Base-by-base conservation (phyloP, 2,888 invertebrate species). In the Chrysolina haemoptera region DNA sequence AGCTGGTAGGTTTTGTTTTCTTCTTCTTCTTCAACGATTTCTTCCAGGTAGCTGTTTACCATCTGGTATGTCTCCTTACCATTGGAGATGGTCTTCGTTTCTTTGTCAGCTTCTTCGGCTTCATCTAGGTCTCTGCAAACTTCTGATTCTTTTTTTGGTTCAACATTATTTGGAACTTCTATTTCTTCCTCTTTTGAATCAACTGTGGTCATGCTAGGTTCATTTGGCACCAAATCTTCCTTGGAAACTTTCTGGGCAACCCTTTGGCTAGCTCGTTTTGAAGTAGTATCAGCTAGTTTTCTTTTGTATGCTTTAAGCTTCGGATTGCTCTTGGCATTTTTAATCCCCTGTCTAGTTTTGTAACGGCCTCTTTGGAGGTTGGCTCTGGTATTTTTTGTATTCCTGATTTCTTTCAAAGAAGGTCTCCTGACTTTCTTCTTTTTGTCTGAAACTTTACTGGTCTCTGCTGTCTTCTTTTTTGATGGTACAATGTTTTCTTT, bases 11-110 rank as follows among this genome's bases (percentile, higher is more conserved):
- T 16, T 14, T 48, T 8, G 35, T 20, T n/a, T 11, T 48, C 64
- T n/a, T 20, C 53, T 10, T 16, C 14, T 3, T 63, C 53, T 11
- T 16, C 22, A 14, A 14, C 22, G 16, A 20, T 64, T 65, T 65
- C 65, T 53, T 64, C 53, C 22, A 70, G 64, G 43, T 53, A 70
- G 16, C 22, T 48, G 18, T 70, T 53, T 0, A 70, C 70, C 27
- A 70, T 11, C 50, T 70, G 64, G 41, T 63, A 35, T 1, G 63
- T 64, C 16, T 14, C 59, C 27, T 59, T 59, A 12, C 22, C 11
- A 12, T 16, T 14, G 16, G 8, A 16, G n/a, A 50, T 16, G 3
- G 5, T 16, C 35, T 27, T 20, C 8, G 2, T 12, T 22, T 22
- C 11, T 18, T n/a, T 10, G 16, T 50, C 50, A 20, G 43, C 10